phyloP scores from a whole-genome alignment of 1,140 invertebrate genomes.

The Pteromalus puparum region DNA sequence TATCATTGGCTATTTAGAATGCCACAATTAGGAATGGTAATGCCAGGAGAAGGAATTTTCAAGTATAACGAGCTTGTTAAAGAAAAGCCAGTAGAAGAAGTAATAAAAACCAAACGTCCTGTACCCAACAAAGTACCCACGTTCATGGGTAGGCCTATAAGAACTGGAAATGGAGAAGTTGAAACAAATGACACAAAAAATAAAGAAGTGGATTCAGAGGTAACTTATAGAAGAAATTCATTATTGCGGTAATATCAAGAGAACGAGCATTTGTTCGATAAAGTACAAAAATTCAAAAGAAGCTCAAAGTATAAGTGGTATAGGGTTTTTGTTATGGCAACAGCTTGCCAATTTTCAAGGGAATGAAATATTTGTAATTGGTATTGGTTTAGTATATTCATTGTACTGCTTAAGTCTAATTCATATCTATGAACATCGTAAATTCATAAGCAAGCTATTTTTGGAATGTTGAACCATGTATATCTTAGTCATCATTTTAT shows the following conservation, averaged over 20 bases:
- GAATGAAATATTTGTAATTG: background rate
- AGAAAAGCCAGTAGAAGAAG: conserved; percentile 66
- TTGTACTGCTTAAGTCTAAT: background rate
- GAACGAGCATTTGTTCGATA: background rate
- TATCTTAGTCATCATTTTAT: background rate
- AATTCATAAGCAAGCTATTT: background rate
- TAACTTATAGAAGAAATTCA: conserved; percentile 32
- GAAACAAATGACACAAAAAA: conserved; percentile 31
- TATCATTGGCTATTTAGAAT: conserved; percentile 89
- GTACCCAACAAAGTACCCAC: conserved; percentile 73
- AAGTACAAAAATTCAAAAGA: background rate
- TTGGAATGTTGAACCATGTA: background rate
- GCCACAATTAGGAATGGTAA: conserved; percentile 78
- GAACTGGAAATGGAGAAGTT: conserved; percentile 63
- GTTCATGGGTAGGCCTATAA: conserved; percentile 89
- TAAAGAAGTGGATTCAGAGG: conserved; percentile 50
- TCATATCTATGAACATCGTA: background rate
- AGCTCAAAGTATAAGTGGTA: background rate
- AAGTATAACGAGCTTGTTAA: conserved; percentile 82
- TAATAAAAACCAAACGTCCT: conserved; percentile 57
- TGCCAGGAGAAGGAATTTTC: conserved; percentile 87
- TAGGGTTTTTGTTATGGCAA: background rate
- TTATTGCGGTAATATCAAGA: background rate
- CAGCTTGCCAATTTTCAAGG: conserved; percentile 49
- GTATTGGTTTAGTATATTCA: background rate